phyloP scores from a whole-genome alignment of 2,113 vertebrate species.

The Thunnus thynnus region DNA sequence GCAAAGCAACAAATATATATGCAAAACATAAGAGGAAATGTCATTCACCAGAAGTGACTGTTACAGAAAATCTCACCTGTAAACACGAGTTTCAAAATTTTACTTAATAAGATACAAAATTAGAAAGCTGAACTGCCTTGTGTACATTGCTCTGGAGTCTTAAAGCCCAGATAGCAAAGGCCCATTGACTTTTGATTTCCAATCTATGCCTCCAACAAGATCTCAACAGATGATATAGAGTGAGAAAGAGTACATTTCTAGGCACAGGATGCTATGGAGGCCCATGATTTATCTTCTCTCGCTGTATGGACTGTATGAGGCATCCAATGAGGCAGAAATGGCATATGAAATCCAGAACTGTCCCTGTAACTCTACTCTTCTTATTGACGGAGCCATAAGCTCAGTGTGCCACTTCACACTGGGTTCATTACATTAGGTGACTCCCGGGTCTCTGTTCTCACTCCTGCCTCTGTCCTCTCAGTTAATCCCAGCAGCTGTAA shows the following conservation, averaged over 20 bases:
- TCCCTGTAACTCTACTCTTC: background rate
- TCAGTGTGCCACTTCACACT: conserved; percentile 10
- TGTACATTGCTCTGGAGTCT: background rate
- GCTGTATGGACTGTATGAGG: background rate
- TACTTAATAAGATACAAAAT: too few relatives aligned
- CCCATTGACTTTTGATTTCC: background rate
- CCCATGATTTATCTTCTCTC: background rate
- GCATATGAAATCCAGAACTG: background rate
- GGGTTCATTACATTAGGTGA: conserved; percentile 35
- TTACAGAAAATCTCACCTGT: too few relatives aligned
- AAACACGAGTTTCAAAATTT: too few relatives aligned
- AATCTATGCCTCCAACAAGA: background rate
- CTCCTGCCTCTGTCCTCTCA: conserved; percentile 6
- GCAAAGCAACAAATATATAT: too few relatives aligned
- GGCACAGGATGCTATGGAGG: background rate
- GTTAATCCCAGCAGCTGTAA: conserved; percentile 46
- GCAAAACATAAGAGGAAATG: too few relatives aligned
- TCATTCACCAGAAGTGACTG: too few relatives aligned
- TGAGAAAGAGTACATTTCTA: background rate
- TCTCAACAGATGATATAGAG: background rate
- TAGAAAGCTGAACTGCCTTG: background rate
- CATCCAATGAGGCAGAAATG: conserved; percentile 1
- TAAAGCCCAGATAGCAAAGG: background rate
- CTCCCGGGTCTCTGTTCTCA: conserved; percentile 23
- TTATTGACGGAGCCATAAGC: conserved; percentile 30